A percentile compares a stretch with the other conserved stretches of the same genome.
Evolutionary conservation across 1,140 invertebrate species (phyloP).

Genomic region (Zaprionus gabonicus): DNA sequence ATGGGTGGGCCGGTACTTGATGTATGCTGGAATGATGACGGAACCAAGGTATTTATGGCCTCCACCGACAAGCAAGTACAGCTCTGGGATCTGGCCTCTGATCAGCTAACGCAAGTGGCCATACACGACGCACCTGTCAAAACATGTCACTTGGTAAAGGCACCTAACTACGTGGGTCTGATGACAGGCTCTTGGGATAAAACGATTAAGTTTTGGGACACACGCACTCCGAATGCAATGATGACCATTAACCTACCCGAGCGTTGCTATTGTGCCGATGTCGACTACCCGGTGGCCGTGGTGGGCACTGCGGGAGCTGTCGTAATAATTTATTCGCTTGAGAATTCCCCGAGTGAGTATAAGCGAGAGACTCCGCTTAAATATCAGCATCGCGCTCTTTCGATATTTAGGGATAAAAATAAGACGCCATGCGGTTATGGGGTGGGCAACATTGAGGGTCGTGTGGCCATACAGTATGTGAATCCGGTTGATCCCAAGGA

Average conservation of each 20-base stretch:
- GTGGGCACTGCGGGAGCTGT: slow-evolving; percentile 96
- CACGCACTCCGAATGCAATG: slow-evolving; percentile 94
- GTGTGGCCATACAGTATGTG: slow-evolving; percentile 98
- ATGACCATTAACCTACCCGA: slow-evolving; percentile 96
- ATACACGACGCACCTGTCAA: slow-evolving; percentile 98
- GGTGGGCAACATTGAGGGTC: slow-evolving; percentile 96
- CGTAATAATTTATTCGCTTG: slow-evolving; percentile 97
- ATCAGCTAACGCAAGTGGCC: slow-evolving; percentile 97
- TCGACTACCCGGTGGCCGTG: slow-evolving; percentile 98
- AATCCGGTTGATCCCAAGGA: slow-evolving; percentile 97
- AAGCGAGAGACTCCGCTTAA: slow-evolving; percentile 98
- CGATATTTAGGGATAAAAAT: slow-evolving; percentile 96
- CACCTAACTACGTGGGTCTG: slow-evolving; percentile 96
- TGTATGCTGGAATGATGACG: slow-evolving; percentile 98
- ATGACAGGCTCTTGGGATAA: slow-evolving; percentile 99
- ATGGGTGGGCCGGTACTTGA: slow-evolving; percentile 97
- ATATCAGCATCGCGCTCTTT: slow-evolving; percentile 96
- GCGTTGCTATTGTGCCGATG: slow-evolving; percentile 98
- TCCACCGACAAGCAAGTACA: slow-evolving; percentile 99
- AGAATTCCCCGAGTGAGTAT: slow-evolving; percentile 96
- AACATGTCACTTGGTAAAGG: slow-evolving; percentile 99
- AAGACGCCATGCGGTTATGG: slow-evolving; percentile 91
- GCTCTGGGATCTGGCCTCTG: slow-evolving; percentile 98
- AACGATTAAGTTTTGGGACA: slow-evolving; percentile 99
- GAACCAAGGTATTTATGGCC: slow-evolving; percentile 98